Evolutionary conservation across 2,888 invertebrate genomes (phyloP), one percentile per base, ranked within the genome.

Genomic region (Lycia hirtaria): DNA sequence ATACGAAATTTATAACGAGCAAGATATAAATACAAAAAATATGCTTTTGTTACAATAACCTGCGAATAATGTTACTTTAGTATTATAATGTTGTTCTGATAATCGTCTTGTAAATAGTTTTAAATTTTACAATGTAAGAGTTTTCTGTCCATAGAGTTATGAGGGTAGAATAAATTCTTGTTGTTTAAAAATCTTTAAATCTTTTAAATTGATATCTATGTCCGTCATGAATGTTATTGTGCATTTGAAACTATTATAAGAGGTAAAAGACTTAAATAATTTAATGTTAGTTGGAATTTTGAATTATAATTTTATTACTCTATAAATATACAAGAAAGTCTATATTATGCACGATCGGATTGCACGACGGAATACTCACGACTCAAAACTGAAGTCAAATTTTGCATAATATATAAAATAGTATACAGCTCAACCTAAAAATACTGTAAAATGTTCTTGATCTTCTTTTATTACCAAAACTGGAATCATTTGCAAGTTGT

Each of bases 21-120:
- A 44, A 51, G n/a, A 59, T 10, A 38, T 55, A 59, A 61, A 60
- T 43, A 54, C 30, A 61, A 43, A 61, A 66, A 60, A 59, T 48
- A 60, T 38, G 26, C 41, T 50, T 55, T 19, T 33, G 32, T 48
- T 60, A 54, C 12, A 17, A 55, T 52, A 50, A 49, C 32, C 45
- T 15, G 56, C 45, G 20, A 37, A 22, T 49, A 32, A 40, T 51
- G 55, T 44, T 53, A 56, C 52, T 61, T 56, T 43, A 51, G 37
- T 45, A 61, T 63, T 59, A 56, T 22, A 59, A 47, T 73, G 71
- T 76, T 75, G 62, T 73, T 75, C 57, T 51, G 54, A 62, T 56
- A 65, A 50, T 61, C 69, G 66, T 69, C 62, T 72, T 88, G 87
- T 88, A 87, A 83, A 87, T 87, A 87, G 73, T 75, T 76, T 77